Base-by-base conservation (phyloP, 2,797 vertebrate genomes). In the Poliocrania exsul region DNA sequence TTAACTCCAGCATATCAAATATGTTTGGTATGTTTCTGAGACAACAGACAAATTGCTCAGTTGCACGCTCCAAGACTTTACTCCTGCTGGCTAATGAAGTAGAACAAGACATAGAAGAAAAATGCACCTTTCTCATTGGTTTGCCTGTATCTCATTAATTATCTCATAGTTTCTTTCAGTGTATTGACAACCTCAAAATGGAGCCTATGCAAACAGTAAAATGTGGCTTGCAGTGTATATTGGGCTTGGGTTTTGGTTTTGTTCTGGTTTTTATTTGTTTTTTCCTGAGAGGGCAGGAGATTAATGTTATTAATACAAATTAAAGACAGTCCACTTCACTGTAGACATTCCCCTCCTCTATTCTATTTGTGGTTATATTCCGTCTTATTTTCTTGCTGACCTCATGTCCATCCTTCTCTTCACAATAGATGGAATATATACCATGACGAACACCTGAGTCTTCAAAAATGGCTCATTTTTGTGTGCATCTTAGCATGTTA, bases 51-150 rank as follows among this genome's bases (percentile, higher is more conserved):
- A 95, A 92, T 95, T 94, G 69, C 83, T 84, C 67, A 49, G 75
- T 81, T 89, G 86, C 81, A 82, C 0, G 11, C 86, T 94, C 53
- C 28, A 56, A 81, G 88, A 80, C 78, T 87, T 93, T 67, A 71
- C 25, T 91, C 72, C 84, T 93, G 81, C 86, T 95, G 78, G 65
- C 61, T 95, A 89, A 94, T 94, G 86, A 96, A 95, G 69, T 80
- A 92, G 74, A 95, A 91, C 86, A 81, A 82, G 90, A 60, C 64
- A 46, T 4, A 71, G 84, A 89, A 92, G 86, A 88, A 95, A 95
- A 95, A 87, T 73, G 29, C n/a, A 87, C 69, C 53, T 97, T 94
- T 90, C 90, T 87, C 38, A 80, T 71, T 89, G 71, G 78, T 88
- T 95, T 94, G 35, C 72, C 72, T 1, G 2, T 81, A 71, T 64